These are phyloP conservation scores for Sciaenops ocellatus DNA, from an alignment of 2,797 vertebrate species.

Conservation along the genomic window DNA sequence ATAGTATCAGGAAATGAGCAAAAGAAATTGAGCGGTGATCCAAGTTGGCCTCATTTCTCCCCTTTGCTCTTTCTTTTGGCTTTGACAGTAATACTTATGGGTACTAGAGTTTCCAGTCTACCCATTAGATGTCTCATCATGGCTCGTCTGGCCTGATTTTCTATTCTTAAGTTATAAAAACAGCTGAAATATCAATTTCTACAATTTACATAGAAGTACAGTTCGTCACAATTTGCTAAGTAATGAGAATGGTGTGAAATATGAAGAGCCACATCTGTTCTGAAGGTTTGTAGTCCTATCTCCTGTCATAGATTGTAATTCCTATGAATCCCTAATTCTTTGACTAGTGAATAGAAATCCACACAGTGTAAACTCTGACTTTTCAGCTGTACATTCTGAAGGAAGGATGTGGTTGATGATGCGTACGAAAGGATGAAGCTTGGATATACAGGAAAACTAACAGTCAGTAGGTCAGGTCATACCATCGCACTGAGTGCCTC, in stretches of 20 bases:
- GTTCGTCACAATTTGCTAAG: neutral
- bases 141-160: conserved; percentile 36
- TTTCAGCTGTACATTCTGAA: conserved; percentile 11
- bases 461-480: conserved; percentile 30
- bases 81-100: conserved; percentile 40
- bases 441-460: neutral
- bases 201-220: neutral
- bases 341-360: neutral
- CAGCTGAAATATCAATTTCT: conserved; percentile 30
- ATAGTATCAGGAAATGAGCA: conserved; percentile 75
- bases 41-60: conserved; percentile 69
- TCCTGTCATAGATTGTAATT: neutral
- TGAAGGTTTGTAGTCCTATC: neutral
- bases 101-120: conserved; percentile 46
- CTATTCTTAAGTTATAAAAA: conserved; percentile 32
- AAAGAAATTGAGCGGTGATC: conserved; percentile 63
- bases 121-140: conserved; percentile 46
- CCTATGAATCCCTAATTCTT: neutral
- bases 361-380: neutral
- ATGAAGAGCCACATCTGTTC: neutral
- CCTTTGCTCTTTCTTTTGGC: conserved; percentile 41
- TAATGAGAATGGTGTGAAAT: neutral
- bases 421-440: neutral
- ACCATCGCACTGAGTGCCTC: conserved; percentile 11
- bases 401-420: neutral